Evolutionary conservation across 2,888 invertebrate genomes (phyloP), one percentile per base, ranked within the genome.

Genomic region (Drosophila mimica): DNA sequence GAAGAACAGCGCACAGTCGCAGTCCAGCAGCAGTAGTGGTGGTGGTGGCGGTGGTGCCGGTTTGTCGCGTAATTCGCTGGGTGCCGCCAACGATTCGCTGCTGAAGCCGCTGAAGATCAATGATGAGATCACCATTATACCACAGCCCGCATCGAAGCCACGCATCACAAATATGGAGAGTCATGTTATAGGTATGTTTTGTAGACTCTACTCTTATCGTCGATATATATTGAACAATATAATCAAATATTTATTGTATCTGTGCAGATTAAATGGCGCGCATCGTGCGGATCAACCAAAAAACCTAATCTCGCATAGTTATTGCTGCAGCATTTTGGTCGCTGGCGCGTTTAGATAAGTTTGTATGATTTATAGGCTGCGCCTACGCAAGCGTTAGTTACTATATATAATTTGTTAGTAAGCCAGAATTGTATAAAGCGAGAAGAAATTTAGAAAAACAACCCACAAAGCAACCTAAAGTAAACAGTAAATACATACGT

Each of bases 111-210:
- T 97, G 77, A 97, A 97, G 93, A 97, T 97, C 87, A 97, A 97
- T 92, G 97, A 97, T 92, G 97, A 97, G 93, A 97, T 97, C 86
- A 97, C 97, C 72, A 97, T 97, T 86, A 97, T 97, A 94, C 97
- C 97, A 82, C 97, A 97, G 92, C 96, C 97, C 78, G 95, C 96
- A 73, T 95, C 93, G 54, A 92, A 92, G 77, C 89, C 92, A 83
- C 92, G 92, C 80, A 91, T 92, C 84, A 93, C 92, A 81, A 93
- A 93, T 83, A 92, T 93, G 79, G 93, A 93, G 82, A 93, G 93
- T 89, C 93, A 93, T 90, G 90, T 93, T 73, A 93, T 93, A 90
- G 93, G 93, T 92, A 76, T 85, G 91, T 89, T 25, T 2, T 33
- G 30, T 6, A 8, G 6, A 46, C 1, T 15, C 46, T 46, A 25